Conservation (phyloP, 2,888 invertebrate species). For the Netelia virgata region DNA sequence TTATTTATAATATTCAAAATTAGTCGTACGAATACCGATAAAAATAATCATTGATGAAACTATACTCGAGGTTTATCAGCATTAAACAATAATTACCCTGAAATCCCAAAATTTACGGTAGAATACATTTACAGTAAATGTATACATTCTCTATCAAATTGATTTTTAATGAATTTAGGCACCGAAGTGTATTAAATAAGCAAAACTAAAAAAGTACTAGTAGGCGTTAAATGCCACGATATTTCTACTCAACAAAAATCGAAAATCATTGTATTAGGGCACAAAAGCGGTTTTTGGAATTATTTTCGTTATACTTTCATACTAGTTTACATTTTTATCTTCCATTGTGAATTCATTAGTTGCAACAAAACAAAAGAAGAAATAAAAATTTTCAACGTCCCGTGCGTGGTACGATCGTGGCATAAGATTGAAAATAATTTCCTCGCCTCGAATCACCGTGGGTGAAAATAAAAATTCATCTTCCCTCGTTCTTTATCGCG, state of each 20-base stretch:
- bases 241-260: neutral
- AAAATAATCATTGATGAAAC: neutral
- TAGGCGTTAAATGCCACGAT: no score
- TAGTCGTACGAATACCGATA: no score
- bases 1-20: no score
- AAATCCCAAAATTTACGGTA: neutral
- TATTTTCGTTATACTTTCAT: neutral
- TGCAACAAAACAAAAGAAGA: neutral
- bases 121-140: neutral
- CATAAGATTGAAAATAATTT: conserved; percentile 38
- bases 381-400: neutral
- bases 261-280: no score
- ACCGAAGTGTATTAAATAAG: neutral
- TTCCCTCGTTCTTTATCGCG: conserved; percentile 50
- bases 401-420: conserved; percentile 1
- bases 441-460: conserved; percentile 27
- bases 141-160: no score
- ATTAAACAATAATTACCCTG: no score
- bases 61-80: no score
- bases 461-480: conserved; percentile 62
- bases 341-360: neutral
- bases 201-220: neutral
- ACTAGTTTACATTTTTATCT: neutral
- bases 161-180: no score
- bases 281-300: neutral